phyloP scores from a whole-genome alignment of 2,113 vertebrate genomes.

The Trochalopteron elliotii region DNA sequence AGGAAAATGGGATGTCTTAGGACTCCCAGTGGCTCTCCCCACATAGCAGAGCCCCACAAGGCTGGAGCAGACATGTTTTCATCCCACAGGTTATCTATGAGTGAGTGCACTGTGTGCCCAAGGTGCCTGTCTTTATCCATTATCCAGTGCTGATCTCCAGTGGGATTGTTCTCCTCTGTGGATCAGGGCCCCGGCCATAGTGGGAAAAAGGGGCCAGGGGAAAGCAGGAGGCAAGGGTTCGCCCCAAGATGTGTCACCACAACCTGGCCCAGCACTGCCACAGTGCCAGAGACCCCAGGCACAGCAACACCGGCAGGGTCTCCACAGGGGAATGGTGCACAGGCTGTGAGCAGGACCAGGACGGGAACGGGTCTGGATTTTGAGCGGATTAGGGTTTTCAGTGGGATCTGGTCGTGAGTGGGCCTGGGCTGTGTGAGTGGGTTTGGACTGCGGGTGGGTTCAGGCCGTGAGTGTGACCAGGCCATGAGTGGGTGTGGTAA shows the following conservation, averaged over 20 bases:
- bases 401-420: too few relatives aligned
- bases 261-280: neutral
- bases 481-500: neutral
- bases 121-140: neutral
- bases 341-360: neutral
- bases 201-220: neutral
- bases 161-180: neutral
- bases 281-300: neutral
- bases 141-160: neutral
- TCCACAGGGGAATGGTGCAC: rapidly evolving
- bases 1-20: neutral
- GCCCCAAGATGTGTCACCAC: neutral
- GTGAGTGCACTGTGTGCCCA: neutral
- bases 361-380: rapidly evolving
- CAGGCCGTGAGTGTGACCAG: too few relatives aligned
- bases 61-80: rapidly evolving
- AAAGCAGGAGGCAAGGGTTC: neutral
- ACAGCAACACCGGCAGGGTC: neutral
- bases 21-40: neutral
- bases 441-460: too few relatives aligned
- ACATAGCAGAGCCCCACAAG: neutral
- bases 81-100: neutral
- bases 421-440: neutral
- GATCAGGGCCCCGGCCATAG: rapidly evolving
- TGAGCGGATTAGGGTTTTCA: neutral